Evolutionary conservation across 1,140 invertebrate genomes (phyloP), one percentile per base, ranked within the genome.

Genomic region (Penaeus japonicus): DNA sequence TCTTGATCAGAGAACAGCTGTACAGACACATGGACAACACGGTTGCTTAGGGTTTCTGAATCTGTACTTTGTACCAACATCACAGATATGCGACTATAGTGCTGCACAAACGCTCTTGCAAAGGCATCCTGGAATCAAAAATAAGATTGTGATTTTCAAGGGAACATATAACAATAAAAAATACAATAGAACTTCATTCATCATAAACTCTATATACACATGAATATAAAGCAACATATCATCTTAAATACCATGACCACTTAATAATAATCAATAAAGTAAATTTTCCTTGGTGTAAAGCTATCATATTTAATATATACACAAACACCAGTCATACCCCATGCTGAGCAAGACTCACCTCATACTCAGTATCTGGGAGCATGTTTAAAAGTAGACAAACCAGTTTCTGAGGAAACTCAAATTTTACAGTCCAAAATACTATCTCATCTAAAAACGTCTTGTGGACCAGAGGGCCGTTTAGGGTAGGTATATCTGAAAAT

Each of bases 361-460:
- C 99, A 92, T 99, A 99, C 91, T 97, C 95, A 82, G 96, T 95
- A 94, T 99, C 97, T 4, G 98, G 98, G 85, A 99, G 93, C 95
- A 99, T 97, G 92, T 99, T 98, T 20, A 99, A 94, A n/a, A 99
- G 93, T 75, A 99, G 95, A 92, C 98, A 99, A 18, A 99, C 97
- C 57, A 99, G 94, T 91, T 98, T 98, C 93, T 99, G 97, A 3
- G 98, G 98, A 93, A 99, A 99, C 93, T 99, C 98, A 93, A 97
- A 98, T 92, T 97, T 97, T 35, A 99, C 97, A 27, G 97, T 98
- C 98, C 98, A 99, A 93, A 99, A 99, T 90, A 99, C 96, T 83
- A 99, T 94, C 93, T 99, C 98, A 92, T 99, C 98, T 27, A 99
- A 94, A 90, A 99, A 96, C 0, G 96, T 98, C 77, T 94, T 95